Evolutionary conservation across 1,140 invertebrate genomes (phyloP).

Genomic region (Oryzaephilus surinamensis): DNA sequence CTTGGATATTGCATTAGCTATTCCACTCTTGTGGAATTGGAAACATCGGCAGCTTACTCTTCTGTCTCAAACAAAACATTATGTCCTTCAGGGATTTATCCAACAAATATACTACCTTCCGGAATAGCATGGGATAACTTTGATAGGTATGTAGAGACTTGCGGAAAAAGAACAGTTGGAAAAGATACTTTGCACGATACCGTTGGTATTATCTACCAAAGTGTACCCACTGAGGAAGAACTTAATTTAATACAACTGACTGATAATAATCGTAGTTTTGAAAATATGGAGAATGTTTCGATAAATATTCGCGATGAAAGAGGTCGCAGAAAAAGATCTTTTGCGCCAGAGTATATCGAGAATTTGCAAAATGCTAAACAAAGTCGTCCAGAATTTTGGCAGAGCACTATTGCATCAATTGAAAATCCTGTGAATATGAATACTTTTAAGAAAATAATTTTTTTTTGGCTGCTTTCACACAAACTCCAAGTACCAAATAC

Average conservation of each 20-base stretch:
- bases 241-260: too few relatives aligned
- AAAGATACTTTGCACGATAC: constrained; percentile 38
- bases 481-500: constrained; percentile 7
- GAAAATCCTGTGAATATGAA: neutral
- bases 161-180: too few relatives aligned
- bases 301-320: too few relatives aligned
- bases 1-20: constrained; percentile 27
- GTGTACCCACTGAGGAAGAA: too few relatives aligned
- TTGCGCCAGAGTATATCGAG: too few relatives aligned
- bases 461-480: constrained; percentile 12
- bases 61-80: constrained; percentile 2
- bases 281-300: too few relatives aligned
- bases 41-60: constrained; percentile 23
- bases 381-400: too few relatives aligned
- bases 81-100: constrained; percentile 21
- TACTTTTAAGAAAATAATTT: neutral
- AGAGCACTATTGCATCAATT: too few relatives aligned
- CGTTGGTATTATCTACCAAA: constrained; percentile 36
- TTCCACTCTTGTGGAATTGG: constrained; percentile 22
- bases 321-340: too few relatives aligned
- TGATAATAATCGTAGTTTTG: too few relatives aligned
- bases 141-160: constrained; percentile 37
- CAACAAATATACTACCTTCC: constrained; percentile 15
- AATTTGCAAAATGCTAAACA: too few relatives aligned
- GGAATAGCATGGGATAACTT: constrained; percentile 36